Evolutionary conservation across 1,140 invertebrate species (phyloP), one percentile per base, ranked within the genome.

Genomic region (Andricus grossulariae): DNA sequence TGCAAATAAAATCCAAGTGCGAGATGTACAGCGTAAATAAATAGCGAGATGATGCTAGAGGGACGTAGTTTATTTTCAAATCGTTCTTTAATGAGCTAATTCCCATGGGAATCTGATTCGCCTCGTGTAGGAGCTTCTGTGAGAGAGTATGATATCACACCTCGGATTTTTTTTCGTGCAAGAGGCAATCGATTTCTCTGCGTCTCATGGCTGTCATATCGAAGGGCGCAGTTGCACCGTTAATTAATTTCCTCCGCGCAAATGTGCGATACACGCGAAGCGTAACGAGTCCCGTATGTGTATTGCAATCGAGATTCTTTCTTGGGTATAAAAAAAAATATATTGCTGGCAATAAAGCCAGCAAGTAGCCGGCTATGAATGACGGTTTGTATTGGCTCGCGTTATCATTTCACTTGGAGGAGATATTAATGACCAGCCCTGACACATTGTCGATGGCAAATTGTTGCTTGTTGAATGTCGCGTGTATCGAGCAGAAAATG

Each of bases 371-470:
- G 39, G 39, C 39, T 66, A 66, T 66, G 57, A 66, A 66, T 66
- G 21, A 25, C 21, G 21, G 25, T 32, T 12, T 54, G 52, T n/a
- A 54, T 54, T 54, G 52, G 52, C 52, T 54, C 57, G 25, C 60
- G 60, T 66, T 66, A 66, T 66, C 60, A 66, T 66, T 66, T 66
- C 25, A 39, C 60, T 66, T 21, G 25, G 21, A 32, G 21, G 60
- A 39, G 32, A 66, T 45, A 66, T 66, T 66, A 66, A 66, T 66
- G 60, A 66, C 60, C 60, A 66, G 60, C 60, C 60, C 60, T 66
- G 60, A 66, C 60, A 66, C 60, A 66, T 66, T 66, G 60, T 66
- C 60, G 60, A 66, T 66, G 60, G 60, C 60, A 66, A 66, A 66
- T 66, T 66, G 60, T 66, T 66, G 32, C 16, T 66, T 25, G 57